Conservation (phyloP, 30 jellyfish, hydroid and myxozoan species). For the Hydractinia echinata region DNA sequence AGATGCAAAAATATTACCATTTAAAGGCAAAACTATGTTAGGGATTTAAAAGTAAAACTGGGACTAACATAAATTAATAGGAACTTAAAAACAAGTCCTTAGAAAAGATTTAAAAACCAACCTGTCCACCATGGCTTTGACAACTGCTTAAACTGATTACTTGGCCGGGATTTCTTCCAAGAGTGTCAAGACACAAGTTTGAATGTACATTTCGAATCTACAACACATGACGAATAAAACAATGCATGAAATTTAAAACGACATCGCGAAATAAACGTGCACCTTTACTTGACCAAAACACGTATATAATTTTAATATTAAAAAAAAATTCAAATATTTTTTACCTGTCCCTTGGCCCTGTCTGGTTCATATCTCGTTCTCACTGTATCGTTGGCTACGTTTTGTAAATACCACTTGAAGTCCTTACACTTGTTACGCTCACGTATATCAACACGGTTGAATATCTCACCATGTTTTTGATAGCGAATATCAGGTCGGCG, state of each 20-base stretch:
- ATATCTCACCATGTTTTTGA: conserved; percentile 73
- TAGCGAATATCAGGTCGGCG: conserved; percentile 68
- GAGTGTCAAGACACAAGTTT: conserved; percentile 60
- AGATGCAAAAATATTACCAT: too few species aligned
- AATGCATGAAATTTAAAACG: background rate
- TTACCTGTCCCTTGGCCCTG: conserved; percentile 91
- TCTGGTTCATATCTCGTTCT: conserved; percentile 93
- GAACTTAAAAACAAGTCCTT: too few species aligned
- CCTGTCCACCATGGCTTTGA: conserved; percentile 91
- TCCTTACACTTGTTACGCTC: conserved; percentile 64
- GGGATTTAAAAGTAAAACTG: too few species aligned
- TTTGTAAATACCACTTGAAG: conserved; percentile 88
- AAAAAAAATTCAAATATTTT: background rate
- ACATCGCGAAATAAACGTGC: background rate
- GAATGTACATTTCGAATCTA: conserved; percentile 60
- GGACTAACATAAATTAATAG: too few species aligned
- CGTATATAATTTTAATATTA: background rate
- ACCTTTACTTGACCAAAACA: background rate
- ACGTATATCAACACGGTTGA: conserved; percentile 67
- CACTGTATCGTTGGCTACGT: conserved; percentile 87
- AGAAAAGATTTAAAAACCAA: background rate
- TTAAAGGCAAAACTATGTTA: too few species aligned
- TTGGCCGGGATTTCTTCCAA: conserved; percentile 79
- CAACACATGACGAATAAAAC: background rate
- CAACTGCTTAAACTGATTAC: conserved; percentile 60